These are phyloP conservation scores for Lampris incognitus DNA, from an alignment of 2,113 vertebrate species.

Conservation along the genomic window DNA sequence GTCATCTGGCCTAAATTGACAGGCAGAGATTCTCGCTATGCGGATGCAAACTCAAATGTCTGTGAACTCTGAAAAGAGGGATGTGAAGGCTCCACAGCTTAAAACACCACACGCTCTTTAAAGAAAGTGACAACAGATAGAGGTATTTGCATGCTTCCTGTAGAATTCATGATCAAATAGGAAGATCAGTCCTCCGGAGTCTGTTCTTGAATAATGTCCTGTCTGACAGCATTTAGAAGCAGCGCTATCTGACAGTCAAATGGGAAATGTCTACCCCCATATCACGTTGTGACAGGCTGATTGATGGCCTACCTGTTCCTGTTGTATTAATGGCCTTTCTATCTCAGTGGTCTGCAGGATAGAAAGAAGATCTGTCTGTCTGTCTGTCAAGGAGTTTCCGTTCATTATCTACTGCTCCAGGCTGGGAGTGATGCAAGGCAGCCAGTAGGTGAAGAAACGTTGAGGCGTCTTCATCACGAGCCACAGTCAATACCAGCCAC, in stretches of 20 bases:
- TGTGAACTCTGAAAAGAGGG: background rate
- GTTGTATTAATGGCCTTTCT: constrained; percentile 41
- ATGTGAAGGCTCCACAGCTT: background rate
- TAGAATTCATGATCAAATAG: constrained; percentile 11
- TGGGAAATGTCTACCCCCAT: constrained; percentile 39
- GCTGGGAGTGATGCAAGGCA: constrained; percentile 23
- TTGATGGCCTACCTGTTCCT: constrained; percentile 57
- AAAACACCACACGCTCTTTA: background rate
- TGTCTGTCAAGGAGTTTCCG: background rate
- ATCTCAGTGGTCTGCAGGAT: constrained; percentile 29
- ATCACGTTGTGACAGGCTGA: constrained; percentile 64
- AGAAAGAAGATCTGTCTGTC: constrained; percentile 32
- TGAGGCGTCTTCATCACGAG: constrained; percentile 18
- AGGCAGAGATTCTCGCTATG: background rate
- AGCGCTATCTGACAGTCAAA: constrained; percentile 45
- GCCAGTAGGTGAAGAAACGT: constrained; percentile 22
- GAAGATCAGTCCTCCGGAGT: constrained; percentile 35
- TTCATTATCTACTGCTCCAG: constrained; percentile 33
- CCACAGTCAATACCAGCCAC: too few species aligned
- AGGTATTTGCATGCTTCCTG: constrained; percentile 1
- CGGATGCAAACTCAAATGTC: too few species aligned
- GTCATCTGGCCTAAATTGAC: constrained; percentile 5
- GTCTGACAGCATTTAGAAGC: constrained; percentile 40
- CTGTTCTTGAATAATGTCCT: constrained; percentile 19
- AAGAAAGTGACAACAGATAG: constrained; percentile 11